Percentiles rank a stretch among this genome's conserved stretches.
These are phyloP conservation scores for Premnoplex brunnescens DNA, from an alignment of 2,797 vertebrate genomes.

Conservation along the genomic window DNA sequence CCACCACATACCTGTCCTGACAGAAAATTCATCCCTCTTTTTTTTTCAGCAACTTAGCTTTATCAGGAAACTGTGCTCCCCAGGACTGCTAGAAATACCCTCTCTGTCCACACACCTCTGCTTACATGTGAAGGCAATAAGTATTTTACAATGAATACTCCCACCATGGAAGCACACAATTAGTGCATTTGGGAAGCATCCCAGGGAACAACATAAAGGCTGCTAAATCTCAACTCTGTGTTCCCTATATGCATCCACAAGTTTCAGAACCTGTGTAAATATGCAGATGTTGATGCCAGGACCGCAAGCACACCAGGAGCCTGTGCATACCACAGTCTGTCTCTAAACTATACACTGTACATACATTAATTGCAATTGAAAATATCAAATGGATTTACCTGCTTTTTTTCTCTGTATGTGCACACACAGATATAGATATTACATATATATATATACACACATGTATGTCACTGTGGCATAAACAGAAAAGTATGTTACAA, in stretches of 20 bases:
- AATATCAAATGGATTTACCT: background rate
- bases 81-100: background rate
- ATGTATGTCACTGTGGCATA: fast-evolving
- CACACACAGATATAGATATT: background rate
- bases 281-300: background rate
- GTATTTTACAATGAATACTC: background rate
- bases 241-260: background rate
- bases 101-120: background rate
- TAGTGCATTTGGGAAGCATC: background rate
- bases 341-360: background rate
- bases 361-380: background rate
- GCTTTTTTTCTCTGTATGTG: background rate
- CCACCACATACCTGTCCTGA: slow-evolving; percentile 24
- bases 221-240: background rate
- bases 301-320: background rate
- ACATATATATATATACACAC: background rate
- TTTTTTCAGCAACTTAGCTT: slow-evolving; percentile 30
- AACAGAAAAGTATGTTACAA: background rate
- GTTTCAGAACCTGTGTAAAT: background rate
- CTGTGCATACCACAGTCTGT: fast-evolving
- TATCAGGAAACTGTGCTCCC: background rate
- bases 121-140: background rate
- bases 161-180: background rate
- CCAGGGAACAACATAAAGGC: background rate
- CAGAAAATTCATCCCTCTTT: slow-evolving; percentile 46